Base-by-base conservation (phyloP, 2,888 invertebrate species). In the Tetragonula carbonaria region DNA sequence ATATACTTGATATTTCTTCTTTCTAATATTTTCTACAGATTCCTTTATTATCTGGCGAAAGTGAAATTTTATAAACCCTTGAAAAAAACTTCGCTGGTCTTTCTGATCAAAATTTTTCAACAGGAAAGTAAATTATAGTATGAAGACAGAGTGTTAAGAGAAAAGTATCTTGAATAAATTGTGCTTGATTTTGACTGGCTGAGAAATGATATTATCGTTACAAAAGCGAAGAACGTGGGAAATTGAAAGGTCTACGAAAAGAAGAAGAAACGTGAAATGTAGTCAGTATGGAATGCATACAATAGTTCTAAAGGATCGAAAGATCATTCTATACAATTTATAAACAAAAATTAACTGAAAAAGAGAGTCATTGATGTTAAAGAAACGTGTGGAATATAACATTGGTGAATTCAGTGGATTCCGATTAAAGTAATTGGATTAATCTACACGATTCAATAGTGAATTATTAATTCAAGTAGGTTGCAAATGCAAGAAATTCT, bases 391-490 rank as follows among this genome's bases (percentile, higher is more conserved):
- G 62, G 0, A 62, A 18, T 28, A 28, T 11, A 28, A 28, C 62
- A 4, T 21, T 33, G 65, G 8, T 45, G 45, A 11, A 11, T 45
- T 45, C 45, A 45, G 45, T 45, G 70, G 28, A 28, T 23, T 76
- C 55, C 77, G 55, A 80, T 80, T 77, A 70, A 65, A 65, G 16
- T 59, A 77, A 77, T 71, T 66, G 65, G 51, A 77, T 77, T 71
- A 77, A 78, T 71, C 53, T 66, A 59, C 50, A 38, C 70, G 55
- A 70, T 45, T 16, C 28, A 14, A 28, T 57, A 66, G 51, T 71
- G 21, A 71, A 80, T 80, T 77, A 80, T 71, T 77, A 80, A 80
- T 65, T 38, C 57, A 77, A 71, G 38, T 23, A 51, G 71, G 57
- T 71, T 71, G 38, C 23, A 70, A 57, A 80, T 23, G 38, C 51